Base-by-base conservation (phyloP, 2,888 invertebrate genomes). In the Drosophila birchii region DNA sequence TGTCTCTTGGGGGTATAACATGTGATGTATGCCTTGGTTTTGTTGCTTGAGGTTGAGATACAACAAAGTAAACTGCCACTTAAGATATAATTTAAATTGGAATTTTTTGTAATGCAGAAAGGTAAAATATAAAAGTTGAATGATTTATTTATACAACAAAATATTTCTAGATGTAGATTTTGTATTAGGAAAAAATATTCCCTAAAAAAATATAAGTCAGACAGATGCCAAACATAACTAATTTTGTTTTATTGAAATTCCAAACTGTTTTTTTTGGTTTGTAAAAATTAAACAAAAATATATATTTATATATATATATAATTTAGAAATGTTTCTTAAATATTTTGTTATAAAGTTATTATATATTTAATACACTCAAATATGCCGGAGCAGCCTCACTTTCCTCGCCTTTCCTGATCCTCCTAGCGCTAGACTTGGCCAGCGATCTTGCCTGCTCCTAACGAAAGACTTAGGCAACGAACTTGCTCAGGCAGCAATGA, bases 391-490 rank as follows among this genome's bases (percentile, higher is more conserved):
- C 44, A 47, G 34, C 29, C 56, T 34, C 64, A 23, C 39, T 49
- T 29, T 39, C 32, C 36, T 12, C 2, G 16, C 36, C 8, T 3
- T 4, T 20, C 38, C 20, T 18, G 45, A 51, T 51, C 34, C 38
- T 26, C 18, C 32, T n/a, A 36, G 49, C 36, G 59, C 62, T 63
- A 71, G 58, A 70, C 74, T 71, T 60, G 67, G 57, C 51, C 73
- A 75, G 45, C 57, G 58, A 71, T 68, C 77, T 74, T 66, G 61
- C 58, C 57, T 8, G 38, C 39, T 39, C 49, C 56, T 49, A 26
- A 44, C 44, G 61, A 64, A 68, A 67, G 59, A 76, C 75, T 73
- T 62, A 68, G 60, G 54, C 75, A 78, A 59, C 58, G 39, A 74
- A 68, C 78, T 75, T 55, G 62, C 55, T 32, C 49, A 67, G 56